phyloP scores from a whole-genome alignment of 2,888 invertebrate genomes.

The Ophioninae sp. region DNA sequence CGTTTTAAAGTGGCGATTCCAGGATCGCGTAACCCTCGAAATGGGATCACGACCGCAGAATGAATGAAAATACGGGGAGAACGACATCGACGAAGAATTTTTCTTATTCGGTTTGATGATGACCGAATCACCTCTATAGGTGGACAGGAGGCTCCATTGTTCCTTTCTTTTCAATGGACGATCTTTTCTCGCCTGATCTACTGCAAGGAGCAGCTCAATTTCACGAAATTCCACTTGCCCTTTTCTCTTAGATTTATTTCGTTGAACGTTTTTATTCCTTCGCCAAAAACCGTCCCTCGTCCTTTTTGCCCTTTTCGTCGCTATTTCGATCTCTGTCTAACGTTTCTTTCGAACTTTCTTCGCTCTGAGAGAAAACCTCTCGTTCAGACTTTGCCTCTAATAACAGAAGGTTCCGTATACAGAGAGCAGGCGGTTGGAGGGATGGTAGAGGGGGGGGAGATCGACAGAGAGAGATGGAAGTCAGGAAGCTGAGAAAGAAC shows the following conservation, averaged over 20 bases:
- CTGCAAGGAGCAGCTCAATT: constrained; percentile 11
- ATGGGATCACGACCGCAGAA: constrained; percentile 27
- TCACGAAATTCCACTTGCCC: constrained; percentile 6
- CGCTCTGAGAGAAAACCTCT: constrained; percentile 15
- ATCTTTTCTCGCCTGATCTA: constrained; percentile 12
- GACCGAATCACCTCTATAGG: neutral
- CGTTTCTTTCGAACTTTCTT: constrained; percentile 23
- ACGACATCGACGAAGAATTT: constrained; percentile 7
- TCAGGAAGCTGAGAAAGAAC: constrained; percentile 57
- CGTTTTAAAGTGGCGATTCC: constrained; percentile 72
- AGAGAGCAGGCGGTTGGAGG: constrained; percentile 24
- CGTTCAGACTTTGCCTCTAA: constrained; percentile 31
- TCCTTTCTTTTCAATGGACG: neutral
- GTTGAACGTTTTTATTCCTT: neutral
- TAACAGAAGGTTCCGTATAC: constrained; percentile 44
- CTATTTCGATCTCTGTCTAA: constrained; percentile 9
- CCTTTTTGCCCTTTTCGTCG: constrained; percentile 2
- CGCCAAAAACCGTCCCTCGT: neutral
- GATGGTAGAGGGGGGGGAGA: constrained; percentile 2
- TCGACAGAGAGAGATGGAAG: constrained; percentile 15
- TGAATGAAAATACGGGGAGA: constrained; percentile 30
- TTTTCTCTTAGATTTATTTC: constrained; percentile 15
- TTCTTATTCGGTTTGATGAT: constrained; percentile 24
- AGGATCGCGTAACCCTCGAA: constrained; percentile 16
- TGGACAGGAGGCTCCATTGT: neutral